phyloP scores from a whole-genome alignment of 23 tunicate genomes.

The Trididemnum clinides region DNA sequence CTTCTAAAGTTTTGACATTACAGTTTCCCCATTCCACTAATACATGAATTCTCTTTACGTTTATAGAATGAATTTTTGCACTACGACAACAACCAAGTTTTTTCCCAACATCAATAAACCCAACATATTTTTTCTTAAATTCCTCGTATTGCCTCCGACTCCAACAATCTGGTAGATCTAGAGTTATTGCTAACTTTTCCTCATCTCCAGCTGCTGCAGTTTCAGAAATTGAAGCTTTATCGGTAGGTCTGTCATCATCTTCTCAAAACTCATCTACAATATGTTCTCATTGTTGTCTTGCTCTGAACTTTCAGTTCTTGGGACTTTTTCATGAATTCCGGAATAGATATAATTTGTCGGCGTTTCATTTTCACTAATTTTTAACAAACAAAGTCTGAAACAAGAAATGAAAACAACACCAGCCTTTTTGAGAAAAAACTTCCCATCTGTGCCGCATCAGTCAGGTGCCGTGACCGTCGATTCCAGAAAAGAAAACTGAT shows the following conservation, averaged over 20 bases:
- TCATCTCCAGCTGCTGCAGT: background rate
- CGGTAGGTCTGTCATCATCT: background rate
- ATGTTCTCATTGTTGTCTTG: background rate
- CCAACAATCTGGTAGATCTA: slow-evolving; percentile 58
- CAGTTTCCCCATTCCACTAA: slow-evolving; percentile 46
- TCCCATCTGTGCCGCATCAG: too few species aligned
- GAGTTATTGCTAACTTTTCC: background rate
- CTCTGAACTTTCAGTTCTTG: background rate
- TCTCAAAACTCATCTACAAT: background rate
- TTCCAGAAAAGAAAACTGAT: too few species aligned
- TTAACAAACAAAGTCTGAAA: background rate
- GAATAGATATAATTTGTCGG: background rate
- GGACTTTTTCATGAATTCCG: background rate
- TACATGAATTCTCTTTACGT: slow-evolving; percentile 11
- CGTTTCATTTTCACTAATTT: background rate
- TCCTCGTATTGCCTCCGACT: slow-evolving; percentile 11
- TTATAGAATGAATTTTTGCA: slow-evolving; percentile 23
- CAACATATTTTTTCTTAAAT: slow-evolving; percentile 44
- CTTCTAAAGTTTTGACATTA: slow-evolving; percentile 28
- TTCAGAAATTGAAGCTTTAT: background rate
- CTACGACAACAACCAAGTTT: slow-evolving; percentile 45
- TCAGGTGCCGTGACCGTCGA: too few species aligned
- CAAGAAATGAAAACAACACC: too few species aligned
- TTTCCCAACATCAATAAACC: slow-evolving; percentile 7
- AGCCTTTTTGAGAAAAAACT: too few species aligned